These are phyloP conservation scores for Acropora yongei DNA, from an alignment of 64 coral and sea anemone genomes.

Conservation along the genomic window DNA sequence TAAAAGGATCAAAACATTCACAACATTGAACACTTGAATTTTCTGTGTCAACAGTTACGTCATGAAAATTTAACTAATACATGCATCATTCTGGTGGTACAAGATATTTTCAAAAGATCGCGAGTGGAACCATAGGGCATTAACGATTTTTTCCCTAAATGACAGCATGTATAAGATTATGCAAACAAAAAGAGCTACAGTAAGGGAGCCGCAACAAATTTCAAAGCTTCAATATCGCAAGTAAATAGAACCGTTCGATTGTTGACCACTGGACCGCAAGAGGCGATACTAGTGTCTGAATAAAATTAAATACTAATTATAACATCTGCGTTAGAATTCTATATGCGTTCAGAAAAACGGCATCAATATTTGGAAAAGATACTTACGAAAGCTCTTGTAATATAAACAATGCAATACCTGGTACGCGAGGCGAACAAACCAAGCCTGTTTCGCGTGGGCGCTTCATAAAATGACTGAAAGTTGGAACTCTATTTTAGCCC, in stretches of 20 bases:
- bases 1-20: background rate
- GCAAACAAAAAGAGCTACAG: background rate
- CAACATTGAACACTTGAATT: background rate
- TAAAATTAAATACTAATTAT: background rate
- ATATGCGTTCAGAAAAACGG: background rate
- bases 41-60: background rate
- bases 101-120: constrained; percentile 22
- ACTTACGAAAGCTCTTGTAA: constrained; percentile 35
- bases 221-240: background rate
- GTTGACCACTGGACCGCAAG: background rate
- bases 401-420: constrained; percentile 2
- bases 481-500: too few species aligned
- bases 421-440: background rate
- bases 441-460: background rate
- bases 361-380: constrained; percentile 20
- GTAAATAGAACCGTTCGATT: too few species aligned
- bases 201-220: background rate
- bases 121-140: background rate
- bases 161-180: background rate
- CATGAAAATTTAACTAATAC: constrained; percentile 8
- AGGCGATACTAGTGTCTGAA: background rate
- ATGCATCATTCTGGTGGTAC: background rate
- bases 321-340: background rate
- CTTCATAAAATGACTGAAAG: background rate
- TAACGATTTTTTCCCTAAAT: background rate